Percentiles rank a stretch among this genome's conserved stretches.
Evolutionary conservation across 2,888 invertebrate species (phyloP).

Genomic region (Eudemis profundana): DNA sequence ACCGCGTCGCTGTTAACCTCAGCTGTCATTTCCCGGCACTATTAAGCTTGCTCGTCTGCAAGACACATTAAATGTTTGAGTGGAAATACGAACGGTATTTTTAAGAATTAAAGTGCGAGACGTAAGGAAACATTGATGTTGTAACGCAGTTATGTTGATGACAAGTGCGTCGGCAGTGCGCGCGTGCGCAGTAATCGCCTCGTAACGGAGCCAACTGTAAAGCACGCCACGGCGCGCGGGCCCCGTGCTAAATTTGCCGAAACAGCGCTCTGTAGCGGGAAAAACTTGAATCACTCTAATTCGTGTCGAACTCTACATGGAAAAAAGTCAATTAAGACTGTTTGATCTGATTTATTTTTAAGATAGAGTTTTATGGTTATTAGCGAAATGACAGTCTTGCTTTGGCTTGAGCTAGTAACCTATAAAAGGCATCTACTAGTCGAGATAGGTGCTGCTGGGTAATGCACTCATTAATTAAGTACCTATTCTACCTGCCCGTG

Average conservation of each 20-base stretch:
- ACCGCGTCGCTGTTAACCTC: not conserved
- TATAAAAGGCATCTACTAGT: too few relatives aligned
- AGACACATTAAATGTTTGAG: slow-evolving; percentile 28
- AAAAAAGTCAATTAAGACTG: slow-evolving; percentile 50
- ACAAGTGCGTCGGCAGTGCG: slow-evolving; percentile 58
- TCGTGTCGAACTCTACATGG: slow-evolving; percentile 61
- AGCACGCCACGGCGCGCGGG: slow-evolving; percentile 79
- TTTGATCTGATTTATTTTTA: not conserved
- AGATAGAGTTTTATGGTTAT: not conserved
- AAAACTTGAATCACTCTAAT: slow-evolving; percentile 76
- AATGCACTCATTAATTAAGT: too few relatives aligned
- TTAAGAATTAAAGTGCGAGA: slow-evolving; percentile 28
- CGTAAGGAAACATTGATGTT: slow-evolving; percentile 41
- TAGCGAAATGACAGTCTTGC: not conserved
- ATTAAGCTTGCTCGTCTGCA: slow-evolving; percentile 8
- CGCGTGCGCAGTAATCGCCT: slow-evolving; percentile 79
- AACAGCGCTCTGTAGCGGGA: slow-evolving; percentile 81
- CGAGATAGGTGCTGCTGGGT: too few relatives aligned
- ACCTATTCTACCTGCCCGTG: too few relatives aligned
- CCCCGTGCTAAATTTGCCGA: slow-evolving; percentile 84
- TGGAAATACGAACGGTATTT: slow-evolving; percentile 28
- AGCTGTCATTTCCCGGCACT: slow-evolving; percentile 17
- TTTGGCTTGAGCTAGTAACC: too few relatives aligned
- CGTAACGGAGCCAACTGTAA: slow-evolving; percentile 84
- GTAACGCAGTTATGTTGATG: slow-evolving; percentile 55